Evolutionary conservation across 1,140 invertebrate genomes (phyloP).

Genomic region (Hesperophylax magnus): DNA sequence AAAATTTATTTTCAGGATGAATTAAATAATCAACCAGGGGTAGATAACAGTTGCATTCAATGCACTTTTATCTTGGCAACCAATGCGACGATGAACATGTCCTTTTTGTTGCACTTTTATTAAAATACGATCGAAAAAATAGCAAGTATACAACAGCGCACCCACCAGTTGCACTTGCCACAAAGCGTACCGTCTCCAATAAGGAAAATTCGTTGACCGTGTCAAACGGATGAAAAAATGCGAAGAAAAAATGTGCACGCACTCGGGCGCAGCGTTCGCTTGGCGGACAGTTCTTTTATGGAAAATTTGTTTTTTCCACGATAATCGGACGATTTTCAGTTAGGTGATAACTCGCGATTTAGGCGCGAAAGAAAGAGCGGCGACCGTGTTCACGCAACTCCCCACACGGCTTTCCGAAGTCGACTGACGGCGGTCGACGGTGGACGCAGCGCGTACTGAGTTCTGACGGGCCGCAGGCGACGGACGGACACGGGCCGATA

Average conservation of each 20-base stretch:
- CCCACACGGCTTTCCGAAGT: slow-evolving; percentile 1
- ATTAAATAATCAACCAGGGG: no score
- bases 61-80: no score
- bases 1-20: no score
- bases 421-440: slow-evolving; percentile 9
- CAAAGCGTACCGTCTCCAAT: slow-evolving; percentile 9
- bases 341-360: neutral
- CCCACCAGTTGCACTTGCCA: slow-evolving; percentile 14
- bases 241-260: neutral
- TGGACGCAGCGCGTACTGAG: neutral
- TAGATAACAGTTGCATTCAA: no score
- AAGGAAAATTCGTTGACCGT: slow-evolving; percentile 9
- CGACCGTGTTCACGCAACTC: neutral
- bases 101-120: neutral
- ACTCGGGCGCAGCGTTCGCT: neutral
- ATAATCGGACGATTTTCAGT: neutral
- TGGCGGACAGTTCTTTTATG: neutral
- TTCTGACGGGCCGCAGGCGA: neutral
- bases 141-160: slow-evolving; percentile 1
- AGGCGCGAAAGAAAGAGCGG: slow-evolving; percentile 11
- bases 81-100: neutral
- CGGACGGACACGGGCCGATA: neutral
- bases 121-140: neutral
- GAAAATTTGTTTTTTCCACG: neutral
- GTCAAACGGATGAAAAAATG: neutral